These are phyloP conservation scores for Hydrophis major DNA, from an alignment of 2,797 vertebrate species.

Conservation along the genomic window DNA sequence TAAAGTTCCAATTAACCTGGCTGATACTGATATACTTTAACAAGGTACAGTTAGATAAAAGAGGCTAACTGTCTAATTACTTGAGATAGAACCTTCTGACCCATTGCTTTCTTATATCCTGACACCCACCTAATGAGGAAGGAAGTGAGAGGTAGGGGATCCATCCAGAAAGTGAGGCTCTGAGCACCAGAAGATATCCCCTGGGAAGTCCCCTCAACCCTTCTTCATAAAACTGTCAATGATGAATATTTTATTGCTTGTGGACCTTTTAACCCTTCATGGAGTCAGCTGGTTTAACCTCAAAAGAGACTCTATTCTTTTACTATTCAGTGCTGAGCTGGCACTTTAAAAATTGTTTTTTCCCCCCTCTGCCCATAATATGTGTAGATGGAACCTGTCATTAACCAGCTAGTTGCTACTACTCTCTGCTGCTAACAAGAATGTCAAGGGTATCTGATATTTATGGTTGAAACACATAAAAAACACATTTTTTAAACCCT, in stretches of 20 bases:
- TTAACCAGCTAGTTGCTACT: background rate
- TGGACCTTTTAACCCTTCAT: conserved; percentile 54
- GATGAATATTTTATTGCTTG: conserved; percentile 62
- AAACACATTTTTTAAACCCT: background rate
- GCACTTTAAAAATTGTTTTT: background rate
- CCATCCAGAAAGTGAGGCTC: conserved; percentile 52
- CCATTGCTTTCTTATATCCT: conserved; percentile 77
- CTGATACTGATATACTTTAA: conserved; percentile 84
- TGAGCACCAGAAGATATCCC: conserved; percentile 53
- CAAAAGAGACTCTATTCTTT: conserved; percentile 41
- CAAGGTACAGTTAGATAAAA: conserved; percentile 82
- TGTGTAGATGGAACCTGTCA: background rate
- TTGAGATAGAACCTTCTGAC: conserved; percentile 78
- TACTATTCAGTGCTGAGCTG: conserved; percentile 31
- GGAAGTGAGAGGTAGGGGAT: conserved; percentile 69
- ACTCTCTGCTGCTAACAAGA: background rate
- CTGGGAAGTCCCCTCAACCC: conserved; percentile 48
- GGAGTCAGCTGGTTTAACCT: conserved; percentile 47
- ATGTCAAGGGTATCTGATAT: background rate
- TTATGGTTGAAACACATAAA: background rate
- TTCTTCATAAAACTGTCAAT: conserved; percentile 55
- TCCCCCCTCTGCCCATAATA: background rate
- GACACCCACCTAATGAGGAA: conserved; percentile 73
- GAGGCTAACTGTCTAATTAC: conserved; percentile 82
- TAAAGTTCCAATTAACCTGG: conserved; percentile 83